phyloP scores from a whole-genome alignment of 2,113 vertebrate genomes.

The Electrona antarctica region DNA sequence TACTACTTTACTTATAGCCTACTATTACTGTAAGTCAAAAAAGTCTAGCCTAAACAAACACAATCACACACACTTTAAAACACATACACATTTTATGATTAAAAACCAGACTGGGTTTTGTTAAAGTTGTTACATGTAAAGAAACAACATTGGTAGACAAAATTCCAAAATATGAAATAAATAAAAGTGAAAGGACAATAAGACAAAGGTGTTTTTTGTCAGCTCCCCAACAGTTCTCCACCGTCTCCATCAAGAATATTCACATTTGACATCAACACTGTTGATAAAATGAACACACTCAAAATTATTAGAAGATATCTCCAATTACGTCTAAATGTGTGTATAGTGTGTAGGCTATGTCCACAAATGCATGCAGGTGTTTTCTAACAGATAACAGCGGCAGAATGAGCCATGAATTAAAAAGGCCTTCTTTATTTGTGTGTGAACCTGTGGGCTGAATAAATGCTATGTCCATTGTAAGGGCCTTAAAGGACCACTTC shows the following conservation, averaged over 20 bases:
- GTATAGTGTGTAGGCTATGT: slow-evolving; percentile 60
- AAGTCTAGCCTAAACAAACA: background rate
- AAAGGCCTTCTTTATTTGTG: slow-evolving; percentile 28
- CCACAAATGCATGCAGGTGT: slow-evolving; percentile 79
- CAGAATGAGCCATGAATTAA: slow-evolving; percentile 53
- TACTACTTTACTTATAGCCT: no score
- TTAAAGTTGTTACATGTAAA: slow-evolving; percentile 78
- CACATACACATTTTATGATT: slow-evolving; percentile 82
- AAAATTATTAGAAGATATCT: slow-evolving; percentile 64
- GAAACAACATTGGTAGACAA: slow-evolving; percentile 77
- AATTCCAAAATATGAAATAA: slow-evolving; percentile 76
- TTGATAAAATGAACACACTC: slow-evolving; percentile 77
- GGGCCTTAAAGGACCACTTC: no score
- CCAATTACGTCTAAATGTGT: slow-evolving; percentile 64
- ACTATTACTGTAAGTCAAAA: no score
- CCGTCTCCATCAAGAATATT: slow-evolving; percentile 72
- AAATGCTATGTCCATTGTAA: slow-evolving; percentile 28
- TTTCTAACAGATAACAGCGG: slow-evolving; percentile 60
- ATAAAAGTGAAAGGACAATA: slow-evolving; percentile 69
- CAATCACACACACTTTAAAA: slow-evolving; percentile 64
- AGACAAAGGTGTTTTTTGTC: slow-evolving; percentile 63
- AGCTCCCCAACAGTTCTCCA: slow-evolving; percentile 74
- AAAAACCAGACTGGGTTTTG: slow-evolving; percentile 76
- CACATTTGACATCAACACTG: slow-evolving; percentile 82
- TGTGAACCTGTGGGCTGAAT: slow-evolving; percentile 37